Evolutionary conservation across 2,113 vertebrate genomes (phyloP), one percentile per base, ranked within the genome.

Genomic region (Tyrannus savana): DNA sequence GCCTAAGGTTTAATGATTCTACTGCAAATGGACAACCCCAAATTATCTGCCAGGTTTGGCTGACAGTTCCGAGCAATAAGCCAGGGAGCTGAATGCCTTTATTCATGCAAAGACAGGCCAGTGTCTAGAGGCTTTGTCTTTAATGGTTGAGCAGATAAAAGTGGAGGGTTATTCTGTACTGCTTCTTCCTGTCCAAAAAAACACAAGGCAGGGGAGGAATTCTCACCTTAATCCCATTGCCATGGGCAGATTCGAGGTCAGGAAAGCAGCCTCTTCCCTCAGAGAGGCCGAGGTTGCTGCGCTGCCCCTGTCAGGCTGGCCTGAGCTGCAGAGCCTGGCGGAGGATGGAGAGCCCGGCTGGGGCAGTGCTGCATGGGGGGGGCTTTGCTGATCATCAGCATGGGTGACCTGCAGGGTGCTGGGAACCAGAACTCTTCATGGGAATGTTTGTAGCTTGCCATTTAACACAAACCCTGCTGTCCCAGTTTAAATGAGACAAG

Each of bases 391-490:
- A 37, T 39, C 59, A 46, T 6, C 58, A 60, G 74, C 56, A 91
- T 30, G 12, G 71, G 73, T 41, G 64, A 23, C 1, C 5, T 71
- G 59, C 31, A 25, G n/a, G 2, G 6, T 76, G 52, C 74, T 82
- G 78, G 41, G 41, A 89, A 80, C 41, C 37, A 73, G 41, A 47
- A 37, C 18, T 67, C 52, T 86, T 81, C 87, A 55, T 53, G 53
- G 72, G 39, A 67, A 53, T 83, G 49, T 60, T 49, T 78, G 63
- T 33, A 55, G 55, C 49, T 78, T 74, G 47, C 56, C 87, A 47
- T 82, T 92, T 75, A 83, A 81, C 89, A 91, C 68, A 89, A 87
- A 76, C 44, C 69, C 88, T 63, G 35, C 35, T 37, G 35, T 8
- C 35, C 35, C 35, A 37, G 35, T 37, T 37, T 37, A 37, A 37